Conservation (phyloP, 2,888 invertebrate species). For the Scaptomyza parva region DNA sequence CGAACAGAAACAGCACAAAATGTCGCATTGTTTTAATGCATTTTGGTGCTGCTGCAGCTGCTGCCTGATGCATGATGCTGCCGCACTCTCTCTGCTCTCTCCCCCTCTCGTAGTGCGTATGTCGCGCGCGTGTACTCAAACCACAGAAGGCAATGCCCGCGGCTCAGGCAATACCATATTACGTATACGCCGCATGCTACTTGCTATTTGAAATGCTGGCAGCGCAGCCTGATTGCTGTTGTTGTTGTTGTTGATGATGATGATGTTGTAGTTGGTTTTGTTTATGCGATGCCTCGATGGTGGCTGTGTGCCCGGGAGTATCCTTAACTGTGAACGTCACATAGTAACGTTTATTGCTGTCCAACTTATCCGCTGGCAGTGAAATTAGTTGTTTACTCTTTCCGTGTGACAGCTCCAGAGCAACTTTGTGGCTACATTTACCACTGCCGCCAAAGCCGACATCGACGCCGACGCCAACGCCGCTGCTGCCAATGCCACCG, state of each 20-base stretch:
- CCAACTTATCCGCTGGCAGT: constrained; percentile 93
- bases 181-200: constrained; percentile 68
- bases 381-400: constrained; percentile 94
- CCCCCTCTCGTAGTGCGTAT: constrained; percentile 49
- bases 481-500: background rate
- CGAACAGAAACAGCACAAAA: constrained; percentile 54
- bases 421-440: constrained; percentile 86
- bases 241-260: constrained; percentile 44
- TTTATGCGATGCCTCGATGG: constrained; percentile 50
- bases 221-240: constrained; percentile 46
- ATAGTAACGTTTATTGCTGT: constrained; percentile 95
- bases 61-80: constrained; percentile 17
- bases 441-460: constrained; percentile 54
- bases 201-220: constrained; percentile 53
- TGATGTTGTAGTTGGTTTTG: constrained; percentile 37
- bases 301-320: constrained; percentile 62
- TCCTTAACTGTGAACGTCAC: constrained; percentile 96
- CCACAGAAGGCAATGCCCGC: constrained; percentile 43
- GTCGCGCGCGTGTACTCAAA: constrained; percentile 31
- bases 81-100: background rate
- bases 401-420: constrained; percentile 93
- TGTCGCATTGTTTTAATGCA: constrained; percentile 81
- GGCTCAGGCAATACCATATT: constrained; percentile 48
- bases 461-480: constrained; percentile 34
- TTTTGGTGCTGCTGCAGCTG: constrained; percentile 59